A percentile compares a stretch with the other conserved stretches of the same genome.
Conservation (phyloP, 1,140 invertebrate species). For the Zophobas morio region DNA sequence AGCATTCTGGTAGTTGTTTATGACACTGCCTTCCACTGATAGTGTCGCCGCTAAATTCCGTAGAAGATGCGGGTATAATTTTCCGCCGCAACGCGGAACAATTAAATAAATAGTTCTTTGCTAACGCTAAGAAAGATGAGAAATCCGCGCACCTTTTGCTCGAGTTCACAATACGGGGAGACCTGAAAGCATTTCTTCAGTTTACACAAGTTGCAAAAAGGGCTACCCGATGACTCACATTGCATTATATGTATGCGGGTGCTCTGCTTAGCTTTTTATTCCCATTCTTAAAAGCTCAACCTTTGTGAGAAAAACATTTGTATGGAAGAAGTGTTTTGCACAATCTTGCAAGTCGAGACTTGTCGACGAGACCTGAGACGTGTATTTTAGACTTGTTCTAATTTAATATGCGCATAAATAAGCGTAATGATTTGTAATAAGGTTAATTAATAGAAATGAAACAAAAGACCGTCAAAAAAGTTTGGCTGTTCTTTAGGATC, state of each 20-base stretch:
- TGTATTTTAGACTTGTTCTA: background rate
- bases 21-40: too few relatives aligned
- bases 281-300: background rate
- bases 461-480: background rate
- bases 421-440: background rate
- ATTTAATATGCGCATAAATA: slow-evolving; percentile 5
- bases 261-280: background rate
- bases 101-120: background rate
- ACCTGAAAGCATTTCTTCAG: background rate
- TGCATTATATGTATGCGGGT: background rate
- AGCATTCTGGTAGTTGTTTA: too few relatives aligned
- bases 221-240: background rate
- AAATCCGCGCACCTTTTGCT: background rate
- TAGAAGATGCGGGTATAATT: too few relatives aligned
- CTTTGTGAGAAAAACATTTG: background rate
- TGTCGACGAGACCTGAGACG: background rate
- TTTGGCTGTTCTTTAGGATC: background rate
- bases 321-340: slow-evolving; percentile 8
- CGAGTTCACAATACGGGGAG: background rate
- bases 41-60: too few relatives aligned
- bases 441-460: background rate
- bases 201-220: slow-evolving; percentile 4
- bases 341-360: slow-evolving; percentile 9
- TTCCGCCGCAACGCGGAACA: too few relatives aligned
- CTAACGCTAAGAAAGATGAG: background rate